Evolutionary conservation across 2,113 vertebrate species (phyloP), one percentile per base, ranked within the genome.

Genomic region (Odontesthes bonariensis): DNA sequence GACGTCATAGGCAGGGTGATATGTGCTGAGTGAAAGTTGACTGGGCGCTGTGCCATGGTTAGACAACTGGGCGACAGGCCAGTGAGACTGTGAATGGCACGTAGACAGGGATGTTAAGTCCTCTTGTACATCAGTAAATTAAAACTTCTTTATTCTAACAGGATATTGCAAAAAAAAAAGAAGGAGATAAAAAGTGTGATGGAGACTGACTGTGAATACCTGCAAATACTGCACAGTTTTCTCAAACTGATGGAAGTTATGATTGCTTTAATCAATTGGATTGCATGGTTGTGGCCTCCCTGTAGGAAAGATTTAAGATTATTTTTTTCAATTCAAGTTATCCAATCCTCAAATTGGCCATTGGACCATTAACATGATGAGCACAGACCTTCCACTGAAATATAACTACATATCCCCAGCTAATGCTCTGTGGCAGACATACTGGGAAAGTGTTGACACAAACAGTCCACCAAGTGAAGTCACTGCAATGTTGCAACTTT

Each of bases 21-120:
- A 40, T 77, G 65, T 86, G 81, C 67, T 79, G 75, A 85, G 66
- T 69, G 81, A 86, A 83, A 57, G 77, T 77, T 77, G 81, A 75
- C 60, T 64, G 65, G 66, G 79, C 54, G 8, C n/a, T 40, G 58
- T 0, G 58, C 72, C 77, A 82, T 10, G 0, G 47, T 59, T 10
- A 80, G 65, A 62, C 66, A 31, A 57, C 66, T 23, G 53, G 85
- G 88, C 76, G 32, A 14, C 5, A 11, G 49, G 86, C 85, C 86
- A 88, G 27, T 35, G 47, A 57, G 20, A 49, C 11, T 55, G 70
- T 66, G 65, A 64, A 73, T 38, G 59, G 19, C 40, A 23, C 71
- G 73, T 32, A 69, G 62, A 67, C 40, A 51, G 27, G 49, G 35
- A 77, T 60, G 62, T 74, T 57, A 46, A 63, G 17, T 53, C 27